Conservation (phyloP, 2,797 vertebrate species). For the Acanthornis magna region DNA sequence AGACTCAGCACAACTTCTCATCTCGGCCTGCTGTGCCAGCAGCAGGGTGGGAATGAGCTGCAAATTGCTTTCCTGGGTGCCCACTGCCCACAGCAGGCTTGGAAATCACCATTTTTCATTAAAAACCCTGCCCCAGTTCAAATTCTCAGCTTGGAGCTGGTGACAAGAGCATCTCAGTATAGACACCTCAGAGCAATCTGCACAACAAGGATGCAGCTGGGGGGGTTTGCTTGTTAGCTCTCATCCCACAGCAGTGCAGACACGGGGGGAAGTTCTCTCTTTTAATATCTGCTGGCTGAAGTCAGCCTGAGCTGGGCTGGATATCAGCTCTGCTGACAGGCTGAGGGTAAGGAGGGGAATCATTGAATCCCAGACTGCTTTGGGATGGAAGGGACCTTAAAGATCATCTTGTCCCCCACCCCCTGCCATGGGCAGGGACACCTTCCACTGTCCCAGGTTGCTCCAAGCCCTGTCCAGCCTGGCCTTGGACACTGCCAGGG, state of each 20-base stretch:
- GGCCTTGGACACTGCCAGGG: neutral
- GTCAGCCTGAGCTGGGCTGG: neutral
- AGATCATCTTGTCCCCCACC: fast-evolving
- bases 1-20: neutral
- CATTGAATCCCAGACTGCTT: neutral
- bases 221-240: neutral
- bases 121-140: slow-evolving; percentile 1
- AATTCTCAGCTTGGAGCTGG: slow-evolving; percentile 34
- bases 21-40: neutral
- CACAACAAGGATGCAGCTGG: neutral
- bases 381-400: neutral
- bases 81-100: neutral
- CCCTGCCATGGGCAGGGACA: neutral
- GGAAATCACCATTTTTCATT: slow-evolving; percentile 26
- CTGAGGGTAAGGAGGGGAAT: neutral
- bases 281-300: neutral
- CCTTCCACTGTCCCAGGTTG: fast-evolving
- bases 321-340: neutral
- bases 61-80: neutral
- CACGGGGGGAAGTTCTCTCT: fast-evolving
- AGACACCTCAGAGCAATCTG: neutral
- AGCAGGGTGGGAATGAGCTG: neutral
- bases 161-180: slow-evolving; percentile 22
- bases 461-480: fast-evolving
- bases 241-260: neutral